A percentile compares a stretch with the other conserved stretches of the same genome.
phyloP scores from a whole-genome alignment of 2,888 invertebrate genomes.

The Cryptus viduatorius region DNA sequence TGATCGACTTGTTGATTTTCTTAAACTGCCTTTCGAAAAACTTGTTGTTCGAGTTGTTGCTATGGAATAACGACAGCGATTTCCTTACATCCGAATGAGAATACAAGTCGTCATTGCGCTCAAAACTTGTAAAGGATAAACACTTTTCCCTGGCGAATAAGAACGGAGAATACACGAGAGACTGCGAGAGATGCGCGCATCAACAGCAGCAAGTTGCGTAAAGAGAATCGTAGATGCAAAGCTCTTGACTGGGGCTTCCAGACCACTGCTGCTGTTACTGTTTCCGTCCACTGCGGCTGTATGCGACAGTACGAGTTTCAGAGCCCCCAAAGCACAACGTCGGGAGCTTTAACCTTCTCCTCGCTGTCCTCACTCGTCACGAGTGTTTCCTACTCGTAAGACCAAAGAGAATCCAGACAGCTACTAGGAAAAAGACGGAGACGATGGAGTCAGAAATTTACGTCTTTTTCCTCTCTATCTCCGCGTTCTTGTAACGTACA shows the following conservation, averaged over 20 bases:
- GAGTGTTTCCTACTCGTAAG: constrained; percentile 13
- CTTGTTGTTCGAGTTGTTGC: not conserved
- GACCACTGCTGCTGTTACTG: constrained; percentile 5
- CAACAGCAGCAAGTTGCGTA: constrained; percentile 27
- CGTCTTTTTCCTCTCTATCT: constrained; percentile 13
- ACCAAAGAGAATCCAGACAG: constrained; percentile 49
- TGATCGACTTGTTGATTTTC: too few relatives aligned
- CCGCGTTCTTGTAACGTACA: constrained; percentile 12
- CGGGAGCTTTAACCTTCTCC: constrained; percentile 38
- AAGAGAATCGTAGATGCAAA: constrained; percentile 61
- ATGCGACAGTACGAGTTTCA: constrained; percentile 27
- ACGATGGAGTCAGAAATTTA: constrained; percentile 21
- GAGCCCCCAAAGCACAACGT: constrained; percentile 23
- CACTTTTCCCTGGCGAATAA: constrained; percentile 27
- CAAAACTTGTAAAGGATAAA: constrained; percentile 9
- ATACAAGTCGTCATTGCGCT: constrained; percentile 5
- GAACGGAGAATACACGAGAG: constrained; percentile 29
- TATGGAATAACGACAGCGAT: not conserved
- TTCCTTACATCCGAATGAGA: not conserved
- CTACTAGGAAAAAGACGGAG: constrained; percentile 13
- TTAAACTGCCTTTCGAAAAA: not conserved
- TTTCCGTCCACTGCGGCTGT: constrained; percentile 4
- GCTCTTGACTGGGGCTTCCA: constrained; percentile 28
- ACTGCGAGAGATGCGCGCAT: not conserved
- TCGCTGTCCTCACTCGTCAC: constrained; percentile 31